Conservation (phyloP, 2,797 vertebrate genomes). For the Gallinago solitaria region DNA sequence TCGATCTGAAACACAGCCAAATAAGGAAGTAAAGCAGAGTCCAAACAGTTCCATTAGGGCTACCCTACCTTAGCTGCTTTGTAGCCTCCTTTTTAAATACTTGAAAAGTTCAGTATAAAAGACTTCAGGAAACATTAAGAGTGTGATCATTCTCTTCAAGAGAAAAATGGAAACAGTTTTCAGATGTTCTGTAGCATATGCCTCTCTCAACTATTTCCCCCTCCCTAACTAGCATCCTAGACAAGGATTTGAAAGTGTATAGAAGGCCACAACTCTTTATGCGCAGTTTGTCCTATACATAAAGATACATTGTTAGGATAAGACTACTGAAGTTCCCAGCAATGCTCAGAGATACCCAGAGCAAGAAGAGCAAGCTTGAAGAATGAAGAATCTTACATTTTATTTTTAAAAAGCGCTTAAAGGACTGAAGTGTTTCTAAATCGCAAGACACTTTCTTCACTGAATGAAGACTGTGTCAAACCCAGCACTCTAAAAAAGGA, state of each 20-base stretch:
- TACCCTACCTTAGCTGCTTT: background rate
- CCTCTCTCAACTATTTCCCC: background rate
- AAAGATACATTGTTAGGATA: background rate
- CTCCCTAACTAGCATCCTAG: background rate
- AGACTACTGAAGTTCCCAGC: background rate
- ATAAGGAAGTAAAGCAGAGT: background rate
- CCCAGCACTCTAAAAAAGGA: background rate
- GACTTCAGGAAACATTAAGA: rapidly evolving
- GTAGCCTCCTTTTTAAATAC: background rate
- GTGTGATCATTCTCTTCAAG: background rate
- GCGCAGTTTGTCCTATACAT: background rate
- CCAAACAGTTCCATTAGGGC: background rate
- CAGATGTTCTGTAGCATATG: background rate
- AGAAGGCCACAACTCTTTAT: background rate
- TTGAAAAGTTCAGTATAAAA: background rate
- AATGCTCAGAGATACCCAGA: background rate
- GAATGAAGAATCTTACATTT: background rate
- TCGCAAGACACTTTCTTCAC: background rate
- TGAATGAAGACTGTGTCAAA: background rate
- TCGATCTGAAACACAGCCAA: constrained; percentile 83
- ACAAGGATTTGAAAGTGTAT: background rate
- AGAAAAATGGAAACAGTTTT: background rate
- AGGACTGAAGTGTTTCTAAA: background rate
- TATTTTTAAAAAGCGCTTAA: background rate
- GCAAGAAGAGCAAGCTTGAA: background rate